Base-by-base conservation (phyloP, 2,888 invertebrate species). In the Platycheirus rosarum region DNA sequence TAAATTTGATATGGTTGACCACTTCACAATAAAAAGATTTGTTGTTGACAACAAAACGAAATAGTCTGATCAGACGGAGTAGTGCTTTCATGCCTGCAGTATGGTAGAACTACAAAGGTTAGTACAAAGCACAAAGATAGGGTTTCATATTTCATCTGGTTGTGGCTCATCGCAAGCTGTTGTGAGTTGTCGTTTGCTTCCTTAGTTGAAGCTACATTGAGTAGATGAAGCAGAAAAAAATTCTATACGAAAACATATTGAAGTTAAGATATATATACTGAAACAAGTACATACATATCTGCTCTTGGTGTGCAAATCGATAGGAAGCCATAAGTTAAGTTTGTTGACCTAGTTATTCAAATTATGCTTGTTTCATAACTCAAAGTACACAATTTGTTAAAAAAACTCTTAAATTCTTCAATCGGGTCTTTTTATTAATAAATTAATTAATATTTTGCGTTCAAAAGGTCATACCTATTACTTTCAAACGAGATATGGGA, bases 81-180 rank as follows among this genome's bases (percentile, higher is more conserved):
- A 35, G 46, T 35, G 4, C 49, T 32, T 26, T 48, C 48, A 40
- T 53, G 40, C 53, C 26, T 32, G 42, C 46, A 35, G 23, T 68
- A 53, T 66, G 5, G n/a, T 44, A 14, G 37, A 32, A 32, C 23
- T 26, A 29, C 44, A 44, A 18, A 46, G 9, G 46, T 8, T 29
- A 46, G 18, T 11, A n/a, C 2, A 2, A 35, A 16, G 26, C 6
- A 26, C 42, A 29, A 29, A 16, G 16, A 29, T 29, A 60, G 42
- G 60, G 60, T 60, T 44, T 60, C 60, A 60, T 60, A 60, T 60
- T 60, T 44, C 60, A 42, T 44, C 44, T 44, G 60, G 16, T 60
- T 44, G 44, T 4, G 29, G 13, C 29, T 44, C 23, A 11, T 57
- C 57, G 9, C 20, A 42, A 16, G 29, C 29, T 3, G 3, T 23